Percentiles rank a stretch among this genome's conserved stretches.
These are phyloP conservation scores for Ceratina australensis DNA, from an alignment of 1,140 invertebrate genomes.

Conservation along the genomic window DNA sequence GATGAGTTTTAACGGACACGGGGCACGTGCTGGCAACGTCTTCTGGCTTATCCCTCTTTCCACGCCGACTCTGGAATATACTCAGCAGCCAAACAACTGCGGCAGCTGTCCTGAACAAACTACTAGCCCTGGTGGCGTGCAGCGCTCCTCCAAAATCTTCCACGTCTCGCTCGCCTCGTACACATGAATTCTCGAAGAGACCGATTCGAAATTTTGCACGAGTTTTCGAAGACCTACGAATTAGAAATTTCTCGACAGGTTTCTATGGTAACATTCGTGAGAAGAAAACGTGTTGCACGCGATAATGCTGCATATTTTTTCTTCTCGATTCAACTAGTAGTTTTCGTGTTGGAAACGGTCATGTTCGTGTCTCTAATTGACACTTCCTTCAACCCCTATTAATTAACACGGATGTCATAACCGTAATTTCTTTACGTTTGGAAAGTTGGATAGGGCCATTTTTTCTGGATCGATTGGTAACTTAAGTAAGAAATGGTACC, in stretches of 20 bases:
- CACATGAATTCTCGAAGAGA: neutral
- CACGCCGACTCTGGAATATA: slow-evolving; percentile 52
- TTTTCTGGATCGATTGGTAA: neutral
- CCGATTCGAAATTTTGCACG: neutral
- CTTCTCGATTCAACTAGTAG: neutral
- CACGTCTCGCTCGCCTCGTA: neutral
- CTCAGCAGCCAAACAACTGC: slow-evolving; percentile 70
- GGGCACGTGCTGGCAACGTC: slow-evolving; percentile 71
- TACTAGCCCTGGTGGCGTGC: slow-evolving; percentile 23
- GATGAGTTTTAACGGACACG: slow-evolving; percentile 67
- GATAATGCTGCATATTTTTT: no score
- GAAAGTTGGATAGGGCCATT: slow-evolving; percentile 15
- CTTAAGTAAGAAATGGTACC: no score
- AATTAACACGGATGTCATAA: slow-evolving; percentile 26
- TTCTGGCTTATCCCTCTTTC: slow-evolving; percentile 64
- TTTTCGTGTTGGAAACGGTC: neutral
- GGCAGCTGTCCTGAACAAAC: slow-evolving; percentile 64
- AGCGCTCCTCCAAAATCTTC: slow-evolving; percentile 45
- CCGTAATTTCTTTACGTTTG: neutral
- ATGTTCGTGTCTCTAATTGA: slow-evolving; percentile 25
- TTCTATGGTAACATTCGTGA: no score
- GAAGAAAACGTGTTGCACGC: no score
- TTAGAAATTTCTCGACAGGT: no score
- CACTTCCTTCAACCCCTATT: slow-evolving; percentile 12
- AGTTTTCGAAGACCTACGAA: no score